These are phyloP conservation scores for Zaprionus camerounensis DNA, from an alignment of 1,140 invertebrate species.

Conservation along the genomic window DNA sequence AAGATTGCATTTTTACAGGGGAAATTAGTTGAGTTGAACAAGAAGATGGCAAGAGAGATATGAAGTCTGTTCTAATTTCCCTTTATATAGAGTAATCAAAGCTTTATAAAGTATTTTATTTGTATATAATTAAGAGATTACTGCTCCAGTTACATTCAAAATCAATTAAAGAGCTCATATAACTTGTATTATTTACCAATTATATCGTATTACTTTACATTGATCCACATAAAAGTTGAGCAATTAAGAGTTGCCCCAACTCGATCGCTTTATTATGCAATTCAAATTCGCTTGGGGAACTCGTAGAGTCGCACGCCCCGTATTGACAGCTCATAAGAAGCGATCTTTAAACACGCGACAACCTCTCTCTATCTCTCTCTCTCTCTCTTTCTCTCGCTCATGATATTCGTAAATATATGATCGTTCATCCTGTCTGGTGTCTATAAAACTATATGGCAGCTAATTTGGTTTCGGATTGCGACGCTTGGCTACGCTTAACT, in stretches of 20 bases:
- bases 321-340: slow-evolving; percentile 29
- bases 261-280: slow-evolving; percentile 33
- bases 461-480: slow-evolving; percentile 39
- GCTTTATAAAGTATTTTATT: neutral
- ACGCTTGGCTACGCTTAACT: slow-evolving; percentile 3
- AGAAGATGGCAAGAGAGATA: neutral
- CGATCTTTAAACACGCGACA: slow-evolving; percentile 19
- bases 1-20: neutral
- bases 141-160: neutral
- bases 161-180: neutral
- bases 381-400: neutral
- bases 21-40: neutral
- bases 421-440: slow-evolving; percentile 7
- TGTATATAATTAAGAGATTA: neutral
- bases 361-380: neutral
- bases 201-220: neutral
- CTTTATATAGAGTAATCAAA: neutral
- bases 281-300: slow-evolving; percentile 24
- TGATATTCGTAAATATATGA: slow-evolving; percentile 8
- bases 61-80: neutral
- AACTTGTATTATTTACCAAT: neutral
- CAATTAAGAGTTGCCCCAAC: neutral
- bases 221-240: neutral
- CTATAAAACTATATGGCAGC: slow-evolving; percentile 52
- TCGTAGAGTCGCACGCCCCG: neutral